Evolutionary conservation across 1,140 invertebrate genomes (phyloP).

Genomic region (Arctopsyche grandis): DNA sequence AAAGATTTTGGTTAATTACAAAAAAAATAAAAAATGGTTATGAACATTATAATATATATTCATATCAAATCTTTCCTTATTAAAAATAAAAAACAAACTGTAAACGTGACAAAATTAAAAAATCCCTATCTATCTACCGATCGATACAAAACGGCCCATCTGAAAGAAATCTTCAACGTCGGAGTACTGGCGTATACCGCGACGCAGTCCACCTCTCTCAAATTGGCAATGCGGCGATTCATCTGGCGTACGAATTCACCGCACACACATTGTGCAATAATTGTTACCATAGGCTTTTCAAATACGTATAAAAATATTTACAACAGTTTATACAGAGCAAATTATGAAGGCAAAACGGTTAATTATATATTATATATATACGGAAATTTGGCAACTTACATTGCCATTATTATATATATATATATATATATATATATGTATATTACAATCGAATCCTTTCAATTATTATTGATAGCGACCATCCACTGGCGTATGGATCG

Average conservation of each 20-base stretch:
- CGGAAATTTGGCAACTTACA: background rate
- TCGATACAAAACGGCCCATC: slow-evolving; percentile 4
- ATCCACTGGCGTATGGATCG: slow-evolving; percentile 26
- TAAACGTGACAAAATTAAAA: background rate
- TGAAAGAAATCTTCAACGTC: background rate
- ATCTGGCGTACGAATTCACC: background rate
- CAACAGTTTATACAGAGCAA: slow-evolving; percentile 16
- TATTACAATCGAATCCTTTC: background rate
- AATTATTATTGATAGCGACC: background rate
- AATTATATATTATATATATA: background rate
- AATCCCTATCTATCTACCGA: background rate
- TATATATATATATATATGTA: slow-evolving; percentile 5
- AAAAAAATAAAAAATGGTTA: background rate
- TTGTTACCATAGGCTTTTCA: background rate
- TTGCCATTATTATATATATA: background rate
- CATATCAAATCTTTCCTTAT: background rate
- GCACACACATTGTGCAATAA: slow-evolving; percentile 29
- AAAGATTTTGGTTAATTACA: background rate
- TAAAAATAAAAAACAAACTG: background rate
- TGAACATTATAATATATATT: background rate
- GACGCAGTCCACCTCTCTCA: background rate
- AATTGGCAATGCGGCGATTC: background rate
- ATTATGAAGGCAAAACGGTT: slow-evolving; percentile 33
- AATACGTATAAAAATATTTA: slow-evolving; percentile 35
- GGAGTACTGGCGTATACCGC: slow-evolving; percentile 28